Evolutionary conservation across 2,113 vertebrate species (phyloP).

Genomic region (Neogobius melanostomus): DNA sequence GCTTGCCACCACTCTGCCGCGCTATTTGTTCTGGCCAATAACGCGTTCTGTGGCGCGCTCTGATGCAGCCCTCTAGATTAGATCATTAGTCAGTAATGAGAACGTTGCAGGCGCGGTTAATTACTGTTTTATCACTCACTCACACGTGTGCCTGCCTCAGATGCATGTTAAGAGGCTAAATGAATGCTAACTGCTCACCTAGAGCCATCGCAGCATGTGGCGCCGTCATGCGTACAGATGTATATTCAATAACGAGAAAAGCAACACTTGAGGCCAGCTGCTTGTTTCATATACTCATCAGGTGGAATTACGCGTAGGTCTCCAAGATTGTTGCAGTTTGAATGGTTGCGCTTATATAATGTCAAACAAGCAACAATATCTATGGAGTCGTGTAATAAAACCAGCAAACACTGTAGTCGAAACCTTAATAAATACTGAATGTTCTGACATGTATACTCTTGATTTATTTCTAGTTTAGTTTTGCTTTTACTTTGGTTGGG

Average conservation of each 20-base stretch:
- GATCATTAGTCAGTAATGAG: conserved; percentile 53
- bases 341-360: no score
- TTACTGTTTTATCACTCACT: conserved; percentile 36
- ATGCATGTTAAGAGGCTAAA: conserved; percentile 31
- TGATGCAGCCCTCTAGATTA: conserved; percentile 36
- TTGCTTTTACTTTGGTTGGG: background rate
- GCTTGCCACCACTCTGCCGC: conserved; percentile 12
- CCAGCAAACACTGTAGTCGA: no score
- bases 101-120: conserved; percentile 45
- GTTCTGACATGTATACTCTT: no score
- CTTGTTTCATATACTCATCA: background rate
- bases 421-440: no score
- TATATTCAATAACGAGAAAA: conserved; percentile 21
- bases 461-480: background rate
- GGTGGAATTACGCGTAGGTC: no score
- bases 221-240: conserved; percentile 24
- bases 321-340: no score
- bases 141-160: conserved; percentile 11
- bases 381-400: no score
- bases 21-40: conserved; percentile 28
- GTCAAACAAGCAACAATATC: no score
- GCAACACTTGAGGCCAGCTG: conserved; percentile 3
- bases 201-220: conserved; percentile 12
- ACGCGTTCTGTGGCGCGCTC: conserved; percentile 5
- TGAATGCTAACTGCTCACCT: conserved; percentile 37